These are phyloP conservation scores for Heteromyza rotundicornis DNA, from an alignment of 2,888 invertebrate genomes.

Conservation along the genomic window DNA sequence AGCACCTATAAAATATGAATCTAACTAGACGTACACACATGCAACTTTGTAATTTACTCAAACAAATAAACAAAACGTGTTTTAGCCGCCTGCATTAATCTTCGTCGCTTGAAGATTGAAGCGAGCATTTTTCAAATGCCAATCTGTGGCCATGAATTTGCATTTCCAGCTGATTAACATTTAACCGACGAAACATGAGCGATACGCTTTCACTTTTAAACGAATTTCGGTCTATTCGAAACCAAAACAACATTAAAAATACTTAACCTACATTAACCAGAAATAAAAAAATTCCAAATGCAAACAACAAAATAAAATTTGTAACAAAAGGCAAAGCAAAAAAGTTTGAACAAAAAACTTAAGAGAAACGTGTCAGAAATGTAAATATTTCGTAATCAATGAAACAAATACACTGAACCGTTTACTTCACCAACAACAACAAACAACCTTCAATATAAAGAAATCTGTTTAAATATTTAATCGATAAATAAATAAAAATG, in stretches of 20 bases:
- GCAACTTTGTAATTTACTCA: too few species aligned
- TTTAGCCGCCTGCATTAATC: too few species aligned
- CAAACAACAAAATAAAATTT: not conserved
- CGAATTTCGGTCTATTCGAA: not conserved
- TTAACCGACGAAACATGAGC: not conserved
- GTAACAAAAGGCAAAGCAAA: not conserved
- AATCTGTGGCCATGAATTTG: not conserved
- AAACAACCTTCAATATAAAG: conserved; percentile 7
- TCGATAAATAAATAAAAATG: conserved; percentile 11
- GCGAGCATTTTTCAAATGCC: too few species aligned
- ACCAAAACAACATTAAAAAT: conserved; percentile 2
- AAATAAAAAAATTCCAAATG: conserved; percentile 3
- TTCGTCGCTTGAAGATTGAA: too few species aligned
- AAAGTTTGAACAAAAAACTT: too few species aligned
- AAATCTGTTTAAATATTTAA: conserved; percentile 10
- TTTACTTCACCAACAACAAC: not conserved
- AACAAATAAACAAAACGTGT: too few species aligned
- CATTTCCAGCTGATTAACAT: conserved; percentile 9
- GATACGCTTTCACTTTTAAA: conserved; percentile 19
- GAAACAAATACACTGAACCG: not conserved
- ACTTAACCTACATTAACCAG: conserved; percentile 17
- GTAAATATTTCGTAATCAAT: conserved; percentile 17
- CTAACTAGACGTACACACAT: too few species aligned
- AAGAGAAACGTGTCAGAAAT: conserved; percentile 14
- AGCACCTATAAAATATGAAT: too few species aligned